Percentiles rank a stretch among this genome's conserved stretches.
phyloP scores from a whole-genome alignment of 2,113 vertebrate species.

The Podilymbus podiceps region DNA sequence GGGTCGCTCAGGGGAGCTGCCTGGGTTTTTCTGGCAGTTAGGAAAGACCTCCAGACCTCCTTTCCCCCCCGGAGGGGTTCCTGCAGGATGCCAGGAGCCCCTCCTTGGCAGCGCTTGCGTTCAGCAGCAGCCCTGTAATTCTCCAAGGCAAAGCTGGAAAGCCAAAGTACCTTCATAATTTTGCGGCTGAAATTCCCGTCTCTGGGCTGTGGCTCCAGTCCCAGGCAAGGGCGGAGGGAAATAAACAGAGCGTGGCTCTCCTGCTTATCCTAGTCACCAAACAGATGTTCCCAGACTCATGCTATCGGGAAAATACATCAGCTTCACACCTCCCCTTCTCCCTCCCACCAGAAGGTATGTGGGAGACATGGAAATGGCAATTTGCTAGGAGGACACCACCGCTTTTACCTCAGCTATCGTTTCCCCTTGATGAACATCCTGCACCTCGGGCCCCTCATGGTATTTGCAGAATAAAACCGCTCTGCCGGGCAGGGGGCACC shows the following conservation, averaged over 20 bases:
- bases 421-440: neutral
- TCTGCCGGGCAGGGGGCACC: neutral
- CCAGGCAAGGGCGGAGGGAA: neutral
- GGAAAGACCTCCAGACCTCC: neutral
- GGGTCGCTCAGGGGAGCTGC: neutral
- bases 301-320: neutral
- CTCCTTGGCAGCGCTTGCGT: accelerated
- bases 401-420: neutral
- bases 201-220: neutral
- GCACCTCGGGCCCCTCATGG: neutral
- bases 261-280: neutral
- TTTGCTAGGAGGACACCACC: neutral
- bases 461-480: neutral
- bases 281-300: neutral
- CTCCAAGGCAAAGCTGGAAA: neutral
- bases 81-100: neutral
- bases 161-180: neutral
- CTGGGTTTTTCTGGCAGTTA: neutral
- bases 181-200: neutral
- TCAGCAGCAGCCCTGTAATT: neutral
- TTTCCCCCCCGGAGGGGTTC: neutral
- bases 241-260: neutral
- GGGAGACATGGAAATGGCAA: neutral
- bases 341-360: accelerated
- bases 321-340: neutral